Base-by-base conservation (phyloP, 1,140 invertebrate genomes). In the Medauroidea extradentata region DNA sequence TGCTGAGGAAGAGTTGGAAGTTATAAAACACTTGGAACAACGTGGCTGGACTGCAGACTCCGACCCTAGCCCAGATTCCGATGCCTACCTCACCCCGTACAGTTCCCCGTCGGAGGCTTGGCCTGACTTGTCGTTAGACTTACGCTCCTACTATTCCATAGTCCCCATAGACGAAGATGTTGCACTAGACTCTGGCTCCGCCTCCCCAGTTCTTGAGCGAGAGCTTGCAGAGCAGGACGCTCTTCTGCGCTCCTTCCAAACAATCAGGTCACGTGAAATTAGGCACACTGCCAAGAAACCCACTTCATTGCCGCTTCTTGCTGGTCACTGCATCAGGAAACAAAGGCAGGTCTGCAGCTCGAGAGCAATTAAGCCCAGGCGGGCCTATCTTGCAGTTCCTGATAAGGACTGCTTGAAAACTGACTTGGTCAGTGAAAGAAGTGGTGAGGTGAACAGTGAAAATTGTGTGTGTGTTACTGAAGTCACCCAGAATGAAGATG, bases 211-310 rank as follows among this genome's bases (percentile, higher is more conserved):
- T 23, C 57, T 69, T 19, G 66, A 67, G 46, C 60, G 55, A 42
- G 68, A 70, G 50, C 43, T 70, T 23, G 68, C 68, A 21, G 68
- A 70, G 59, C 68, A 70, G 55, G 68, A 70, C 56, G 56, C 64
- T 34, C 61, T 70, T 29, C 64, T 67, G 23, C 55, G 67, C 24
- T 68, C 65, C 18, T 68, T 68, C 52, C 62, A 62, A 34, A 68
- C 65, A 1, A 69, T 69, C n/a, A 56, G 64, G 19, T 61, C 57
- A 9, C 64, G 62, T 51, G 64, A 67, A 48, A 24, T 27, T 18
- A 60, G 57, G 13, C 16, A 29, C 54, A 59, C 34, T 25, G 34
- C 27, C 2, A 58, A 59, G 23, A 61, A 65, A 60, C 60, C 63
- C 11, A 56, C 39, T 2, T 62, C 60, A 27, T 48, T 52, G 38